Conservation (phyloP, 2,888 invertebrate genomes). For the Trichogramma dendrolimi region DNA sequence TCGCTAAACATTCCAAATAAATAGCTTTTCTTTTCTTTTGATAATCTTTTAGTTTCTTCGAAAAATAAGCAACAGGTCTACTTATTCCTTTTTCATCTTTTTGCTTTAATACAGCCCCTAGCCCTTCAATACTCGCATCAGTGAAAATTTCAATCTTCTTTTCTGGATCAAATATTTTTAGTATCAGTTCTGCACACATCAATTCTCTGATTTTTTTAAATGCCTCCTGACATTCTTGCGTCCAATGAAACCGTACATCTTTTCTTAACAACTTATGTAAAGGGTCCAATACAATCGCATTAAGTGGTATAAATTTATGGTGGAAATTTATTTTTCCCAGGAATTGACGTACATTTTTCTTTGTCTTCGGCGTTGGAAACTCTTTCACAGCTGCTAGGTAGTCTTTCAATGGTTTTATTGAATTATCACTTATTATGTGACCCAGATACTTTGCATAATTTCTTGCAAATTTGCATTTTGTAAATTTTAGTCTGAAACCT, state of each 20-base stretch:
- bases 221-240: slow-evolving; percentile 29
- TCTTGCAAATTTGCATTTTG: slow-evolving; percentile 30
- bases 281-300: neutral
- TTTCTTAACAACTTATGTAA: slow-evolving; percentile 28
- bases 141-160: slow-evolving; percentile 35
- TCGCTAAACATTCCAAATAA: slow-evolving; percentile 27
- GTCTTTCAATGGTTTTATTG: slow-evolving; percentile 29
- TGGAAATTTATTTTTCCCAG: slow-evolving; percentile 21
- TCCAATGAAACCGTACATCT: slow-evolving; percentile 29
- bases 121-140: slow-evolving; percentile 34
- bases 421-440: slow-evolving; percentile 25
- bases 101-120: slow-evolving; percentile 36
- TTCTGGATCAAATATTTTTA: slow-evolving; percentile 35
- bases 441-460: slow-evolving; percentile 26
- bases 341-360: slow-evolving; percentile 25
- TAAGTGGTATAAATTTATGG: slow-evolving; percentile 11
- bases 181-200: slow-evolving; percentile 33
- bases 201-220: slow-evolving; percentile 30
- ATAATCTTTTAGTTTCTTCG: slow-evolving; percentile 18
- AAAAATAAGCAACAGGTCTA: slow-evolving; percentile 25
- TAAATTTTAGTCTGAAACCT: slow-evolving; percentile 30
- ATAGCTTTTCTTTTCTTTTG: slow-evolving; percentile 20
- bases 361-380: slow-evolving; percentile 23
- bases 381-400: slow-evolving; percentile 26
- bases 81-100: slow-evolving; percentile 22